Evolutionary conservation across 2,888 invertebrate species (phyloP).

Genomic region (Orthonychiurus folsomi): DNA sequence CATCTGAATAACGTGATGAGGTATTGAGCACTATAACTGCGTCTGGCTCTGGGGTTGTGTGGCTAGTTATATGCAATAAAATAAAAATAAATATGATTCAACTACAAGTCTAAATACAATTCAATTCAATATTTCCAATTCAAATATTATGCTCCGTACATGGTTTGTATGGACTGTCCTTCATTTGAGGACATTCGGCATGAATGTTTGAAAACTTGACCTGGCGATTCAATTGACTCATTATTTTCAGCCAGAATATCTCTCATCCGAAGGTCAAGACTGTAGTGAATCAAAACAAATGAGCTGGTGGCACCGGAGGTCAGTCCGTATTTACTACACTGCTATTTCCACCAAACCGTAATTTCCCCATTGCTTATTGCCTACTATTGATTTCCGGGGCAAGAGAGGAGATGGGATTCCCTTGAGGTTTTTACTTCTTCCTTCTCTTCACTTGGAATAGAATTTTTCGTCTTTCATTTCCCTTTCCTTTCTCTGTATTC

Average conservation of each 20-base stretch:
- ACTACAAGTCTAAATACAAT: too few species aligned
- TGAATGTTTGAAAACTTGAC: slow-evolving; percentile 22
- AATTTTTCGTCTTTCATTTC: neutral
- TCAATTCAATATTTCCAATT: too few species aligned
- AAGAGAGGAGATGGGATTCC: neutral
- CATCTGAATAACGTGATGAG: too few species aligned
- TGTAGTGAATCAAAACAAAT: slow-evolving; percentile 9
- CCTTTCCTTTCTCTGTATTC: neutral
- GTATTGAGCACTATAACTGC: too few species aligned
- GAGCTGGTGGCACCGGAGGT: slow-evolving; percentile 10
- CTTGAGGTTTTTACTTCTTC: neutral
- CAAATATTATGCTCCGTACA: too few species aligned
- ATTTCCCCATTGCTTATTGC: neutral
- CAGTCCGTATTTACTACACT: neutral
- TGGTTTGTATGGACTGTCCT: too few species aligned
- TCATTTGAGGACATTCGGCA: too few species aligned
- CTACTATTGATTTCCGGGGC: neutral
- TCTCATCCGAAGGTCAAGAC: slow-evolving; percentile 4
- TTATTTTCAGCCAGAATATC: slow-evolving; percentile 25
- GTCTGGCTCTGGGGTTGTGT: too few species aligned
- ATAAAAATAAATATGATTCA: too few species aligned
- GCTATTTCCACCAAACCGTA: neutral
- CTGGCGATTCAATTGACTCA: slow-evolving; percentile 23
- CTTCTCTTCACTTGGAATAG: neutral
- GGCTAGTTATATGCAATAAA: too few species aligned